A percentile compares a stretch with the other conserved stretches of the same genome.
Evolutionary conservation across 35 echinoderm and acorn worm species (phyloP).

Genomic region (Diadema setosum): DNA sequence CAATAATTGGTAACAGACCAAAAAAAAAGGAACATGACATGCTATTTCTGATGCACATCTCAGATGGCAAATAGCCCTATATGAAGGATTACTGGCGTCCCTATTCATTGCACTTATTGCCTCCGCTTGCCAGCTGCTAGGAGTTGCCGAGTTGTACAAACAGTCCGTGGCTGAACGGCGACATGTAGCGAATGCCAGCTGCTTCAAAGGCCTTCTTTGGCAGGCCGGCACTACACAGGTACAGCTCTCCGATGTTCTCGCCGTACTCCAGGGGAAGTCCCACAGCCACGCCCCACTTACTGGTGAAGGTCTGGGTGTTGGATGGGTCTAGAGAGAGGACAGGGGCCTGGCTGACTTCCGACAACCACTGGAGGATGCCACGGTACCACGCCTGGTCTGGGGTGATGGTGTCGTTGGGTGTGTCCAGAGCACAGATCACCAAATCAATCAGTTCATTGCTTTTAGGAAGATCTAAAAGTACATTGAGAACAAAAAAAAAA

Average conservation of each 20-base stretch:
- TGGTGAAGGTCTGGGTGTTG: conserved; percentile 7
- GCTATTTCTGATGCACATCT: too few species aligned
- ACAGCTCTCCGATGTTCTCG: conserved; percentile 40
- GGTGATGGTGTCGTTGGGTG: conserved; percentile 25
- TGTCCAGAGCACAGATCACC: conserved; percentile 58
- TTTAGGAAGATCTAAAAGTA: conserved; percentile 4
- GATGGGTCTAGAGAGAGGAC: conserved; percentile 60
- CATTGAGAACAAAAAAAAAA: too few species aligned
- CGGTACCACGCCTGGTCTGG: conserved; percentile 52
- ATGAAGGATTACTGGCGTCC: too few species aligned
- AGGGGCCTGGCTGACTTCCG: neutral
- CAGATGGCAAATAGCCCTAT: too few species aligned
- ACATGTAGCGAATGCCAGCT: conserved; percentile 32
- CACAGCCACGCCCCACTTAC: conserved; percentile 24
- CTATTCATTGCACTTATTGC: neutral
- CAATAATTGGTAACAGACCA: too few species aligned
- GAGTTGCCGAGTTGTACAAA: conserved; percentile 35
- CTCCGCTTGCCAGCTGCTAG: neutral
- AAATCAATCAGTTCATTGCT: conserved; percentile 28
- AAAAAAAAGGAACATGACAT: too few species aligned
- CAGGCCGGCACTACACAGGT: conserved; percentile 67
- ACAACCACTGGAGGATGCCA: conserved; percentile 28
- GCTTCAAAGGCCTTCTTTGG: conserved; percentile 52
- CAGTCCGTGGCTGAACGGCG: conserved; percentile 57
- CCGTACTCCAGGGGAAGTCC: conserved; percentile 47